Evolutionary conservation across 2,797 vertebrate genomes (phyloP), one percentile per base, ranked within the genome.

Genomic region (Gobio occitaniae): DNA sequence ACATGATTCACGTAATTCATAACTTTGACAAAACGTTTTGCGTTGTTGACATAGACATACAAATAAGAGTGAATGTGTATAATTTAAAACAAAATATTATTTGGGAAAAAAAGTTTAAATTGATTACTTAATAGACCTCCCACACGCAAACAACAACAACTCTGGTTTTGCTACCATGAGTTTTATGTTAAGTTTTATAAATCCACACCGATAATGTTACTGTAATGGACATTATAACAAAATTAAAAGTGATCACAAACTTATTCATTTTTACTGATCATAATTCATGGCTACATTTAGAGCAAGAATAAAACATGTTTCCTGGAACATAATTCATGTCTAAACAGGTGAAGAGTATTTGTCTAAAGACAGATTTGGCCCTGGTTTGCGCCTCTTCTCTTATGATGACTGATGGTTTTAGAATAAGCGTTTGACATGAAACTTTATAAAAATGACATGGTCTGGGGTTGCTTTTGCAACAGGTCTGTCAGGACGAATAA

Each of bases 341-440:
- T 77, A 41, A 77, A 77, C n/a, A 78, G 47, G 63, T 36, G 17
- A 66, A 66, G 36, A 10, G 25, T 44, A 54, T 52, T 50, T 84
- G 3, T 72, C 65, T 9, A 36, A 44, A 21, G 48, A 74, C 25
- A 65, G 47, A 78, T 56, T 70, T 21, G 47, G 48, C 48, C n/a
- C 65, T 44, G 80, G 9, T 44, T 47, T 48, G 48, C 15, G 10
- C 12, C 38, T 54, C 52, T 78, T 66, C 17, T 66, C 4, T 21
- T 9, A 41, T 25, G 8, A 16, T 61, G 80, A 86, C 52, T 68
- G 72, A 86, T 80, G 7, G 76, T 38, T 83, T 13, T n/a, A 59
- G 59, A 83, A 75, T 68, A 72, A 61, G 44, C n/a, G 25, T 21
- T 38, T 83, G 81, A 83, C 81, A 61, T 25, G 19, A 80, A 83